Conservation (phyloP, 2,113 vertebrate genomes). For the Nipponia nippon region DNA sequence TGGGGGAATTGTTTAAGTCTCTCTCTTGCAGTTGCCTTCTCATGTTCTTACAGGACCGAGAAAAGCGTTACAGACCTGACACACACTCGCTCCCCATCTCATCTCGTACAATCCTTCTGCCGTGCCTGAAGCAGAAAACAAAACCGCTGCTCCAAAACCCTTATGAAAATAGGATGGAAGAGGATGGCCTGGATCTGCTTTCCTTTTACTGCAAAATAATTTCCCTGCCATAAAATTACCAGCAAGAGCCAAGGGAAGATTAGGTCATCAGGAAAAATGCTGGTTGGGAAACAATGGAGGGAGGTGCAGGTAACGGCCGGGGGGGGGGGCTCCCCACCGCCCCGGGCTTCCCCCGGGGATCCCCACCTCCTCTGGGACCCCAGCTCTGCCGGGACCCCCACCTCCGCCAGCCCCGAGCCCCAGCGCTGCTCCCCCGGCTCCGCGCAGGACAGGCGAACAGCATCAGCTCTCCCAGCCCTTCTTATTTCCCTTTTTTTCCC, state of each 20-base stretch:
- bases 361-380: not conserved
- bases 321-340: not conserved
- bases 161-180: not conserved
- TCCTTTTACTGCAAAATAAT: not conserved
- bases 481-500: not conserved
- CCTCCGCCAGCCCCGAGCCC: not conserved
- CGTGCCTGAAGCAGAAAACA: not conserved
- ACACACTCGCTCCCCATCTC: not conserved
- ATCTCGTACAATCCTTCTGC: not conserved
- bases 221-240: constrained; percentile 28
- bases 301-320: not conserved
- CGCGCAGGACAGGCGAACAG: not conserved
- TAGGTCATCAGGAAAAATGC: not conserved
- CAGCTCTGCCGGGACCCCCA: not conserved
- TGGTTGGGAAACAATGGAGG: constrained; percentile 22
- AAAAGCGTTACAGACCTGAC: rapidly evolving
- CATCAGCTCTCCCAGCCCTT: not conserved
- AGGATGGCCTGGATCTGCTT: not conserved
- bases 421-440: not conserved
- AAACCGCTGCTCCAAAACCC: not conserved
- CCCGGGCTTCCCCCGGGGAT: not conserved
- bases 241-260: not conserved
- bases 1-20: not conserved
- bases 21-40: not conserved
- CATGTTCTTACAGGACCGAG: not conserved